phyloP scores from a whole-genome alignment of 2,888 invertebrate species.

The Luperina testacea region DNA sequence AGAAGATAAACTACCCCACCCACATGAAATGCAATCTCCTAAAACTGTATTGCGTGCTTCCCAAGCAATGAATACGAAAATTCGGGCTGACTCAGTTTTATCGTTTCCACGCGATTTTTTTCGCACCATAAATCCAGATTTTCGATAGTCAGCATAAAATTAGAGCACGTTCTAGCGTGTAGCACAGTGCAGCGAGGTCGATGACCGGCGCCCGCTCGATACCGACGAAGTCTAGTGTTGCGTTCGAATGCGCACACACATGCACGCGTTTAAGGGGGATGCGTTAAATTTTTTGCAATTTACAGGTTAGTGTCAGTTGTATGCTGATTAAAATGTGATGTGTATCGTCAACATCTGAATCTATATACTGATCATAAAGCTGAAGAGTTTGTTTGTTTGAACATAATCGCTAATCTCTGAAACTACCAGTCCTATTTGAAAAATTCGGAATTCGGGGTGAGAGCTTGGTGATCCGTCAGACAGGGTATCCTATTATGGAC shows the following conservation, averaged over 20 bases:
- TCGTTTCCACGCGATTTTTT: conserved; percentile 61
- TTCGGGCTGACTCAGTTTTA: conserved; percentile 47
- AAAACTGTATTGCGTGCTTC: conserved; percentile 49
- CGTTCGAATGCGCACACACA: conserved; percentile 51
- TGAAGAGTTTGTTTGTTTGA: too few relatives aligned
- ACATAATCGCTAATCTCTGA: too few relatives aligned
- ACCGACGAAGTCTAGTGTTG: conserved; percentile 61
- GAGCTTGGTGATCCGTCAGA: too few relatives aligned
- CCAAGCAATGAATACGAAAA: conserved; percentile 40
- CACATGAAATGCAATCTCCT: conserved; percentile 42
- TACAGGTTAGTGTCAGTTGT: not conserved
- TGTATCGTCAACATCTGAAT: not conserved
- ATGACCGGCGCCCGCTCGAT: conserved; percentile 63
- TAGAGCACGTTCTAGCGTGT: conserved; percentile 57
- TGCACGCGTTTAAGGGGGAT: conserved; percentile 10
- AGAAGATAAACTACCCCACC: conserved; percentile 33
- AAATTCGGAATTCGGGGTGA: too few relatives aligned
- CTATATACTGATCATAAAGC: too few relatives aligned
- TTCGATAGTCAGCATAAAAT: conserved; percentile 64
- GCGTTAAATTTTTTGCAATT: not conserved
- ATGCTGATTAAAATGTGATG: not conserved
- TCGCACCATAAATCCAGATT: conserved; percentile 61
- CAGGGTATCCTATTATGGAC: too few relatives aligned
- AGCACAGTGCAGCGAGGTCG: conserved; percentile 61
- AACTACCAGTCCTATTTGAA: too few relatives aligned